A percentile compares a stretch with the other conserved stretches of the same genome.
Conservation (phyloP, 2,888 invertebrate species). For the Amiota minor region DNA sequence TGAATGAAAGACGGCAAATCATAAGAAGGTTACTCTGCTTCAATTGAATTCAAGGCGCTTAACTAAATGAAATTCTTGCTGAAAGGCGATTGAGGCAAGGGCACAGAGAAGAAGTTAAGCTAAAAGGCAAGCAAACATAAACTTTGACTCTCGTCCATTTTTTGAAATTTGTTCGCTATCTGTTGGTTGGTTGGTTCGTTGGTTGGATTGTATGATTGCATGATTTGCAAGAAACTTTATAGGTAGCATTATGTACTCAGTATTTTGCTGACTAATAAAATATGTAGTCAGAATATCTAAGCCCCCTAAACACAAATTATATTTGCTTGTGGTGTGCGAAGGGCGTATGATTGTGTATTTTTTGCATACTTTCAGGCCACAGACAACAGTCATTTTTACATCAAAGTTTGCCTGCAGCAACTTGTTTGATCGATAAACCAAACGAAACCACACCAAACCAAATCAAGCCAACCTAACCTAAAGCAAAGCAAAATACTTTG, state of each 20-base stretch:
- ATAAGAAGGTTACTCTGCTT: too few species aligned
- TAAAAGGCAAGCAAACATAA: background rate
- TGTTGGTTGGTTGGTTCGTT: background rate
- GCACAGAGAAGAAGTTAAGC: too few species aligned
- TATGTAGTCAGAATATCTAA: slow-evolving; percentile 29
- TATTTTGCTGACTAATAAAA: slow-evolving; percentile 49
- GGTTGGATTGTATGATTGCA: background rate
- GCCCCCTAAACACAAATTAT: background rate
- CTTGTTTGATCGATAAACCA: slow-evolving; percentile 47
- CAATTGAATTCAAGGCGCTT: too few species aligned
- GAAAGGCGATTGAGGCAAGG: too few species aligned
- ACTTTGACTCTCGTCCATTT: background rate
- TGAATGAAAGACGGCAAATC: too few species aligned
- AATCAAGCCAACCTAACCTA: background rate
- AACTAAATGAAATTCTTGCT: too few species aligned
- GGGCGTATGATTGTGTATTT: background rate
- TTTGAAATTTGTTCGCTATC: too few species aligned
- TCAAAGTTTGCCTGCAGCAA: slow-evolving; percentile 30
- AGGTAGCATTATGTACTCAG: slow-evolving; percentile 39
- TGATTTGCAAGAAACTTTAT: slow-evolving; percentile 21
- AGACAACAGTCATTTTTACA: background rate
- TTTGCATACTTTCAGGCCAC: slow-evolving; percentile 10
- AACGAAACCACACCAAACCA: background rate
- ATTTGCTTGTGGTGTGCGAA: background rate
- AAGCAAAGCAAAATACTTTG: background rate